phyloP scores from a whole-genome alignment of 2,113 vertebrate genomes.

The Urocitellus parryii region DNA sequence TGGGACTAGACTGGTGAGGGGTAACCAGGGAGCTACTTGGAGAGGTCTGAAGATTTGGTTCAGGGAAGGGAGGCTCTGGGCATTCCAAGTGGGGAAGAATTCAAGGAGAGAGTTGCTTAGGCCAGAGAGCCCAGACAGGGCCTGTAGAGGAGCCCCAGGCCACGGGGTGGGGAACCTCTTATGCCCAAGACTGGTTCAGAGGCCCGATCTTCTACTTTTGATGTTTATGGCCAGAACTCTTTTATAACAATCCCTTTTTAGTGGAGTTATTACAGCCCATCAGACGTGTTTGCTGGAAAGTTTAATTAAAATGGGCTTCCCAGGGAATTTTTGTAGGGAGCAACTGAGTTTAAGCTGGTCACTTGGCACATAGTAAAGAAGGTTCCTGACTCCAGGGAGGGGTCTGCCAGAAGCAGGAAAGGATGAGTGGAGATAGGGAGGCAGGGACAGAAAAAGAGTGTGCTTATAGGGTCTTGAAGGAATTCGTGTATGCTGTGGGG shows the following conservation, averaged over 20 bases:
- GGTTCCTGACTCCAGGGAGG: conserved; percentile 12
- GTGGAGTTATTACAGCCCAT: conserved; percentile 6
- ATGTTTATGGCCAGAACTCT: neutral
- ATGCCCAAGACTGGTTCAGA: neutral
- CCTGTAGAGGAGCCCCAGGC: neutral
- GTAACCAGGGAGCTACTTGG: neutral
- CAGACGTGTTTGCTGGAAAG: neutral
- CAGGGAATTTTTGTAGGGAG: conserved; percentile 31
- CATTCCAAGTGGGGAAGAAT: neutral
- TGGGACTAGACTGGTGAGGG: neutral
- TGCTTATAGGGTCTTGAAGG: neutral
- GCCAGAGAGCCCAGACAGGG: neutral
- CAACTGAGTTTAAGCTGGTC: conserved; percentile 50
- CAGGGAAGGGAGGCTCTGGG: neutral
- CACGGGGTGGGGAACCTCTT: rapidly evolving
- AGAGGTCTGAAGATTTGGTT: neutral
- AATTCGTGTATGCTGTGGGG: neutral
- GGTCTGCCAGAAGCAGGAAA: neutral
- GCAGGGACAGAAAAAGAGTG: neutral
- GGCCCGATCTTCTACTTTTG: neutral
- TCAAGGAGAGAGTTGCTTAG: neutral
- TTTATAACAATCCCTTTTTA: neutral
- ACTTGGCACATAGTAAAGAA: conserved; percentile 3
- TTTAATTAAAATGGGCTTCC: conserved; percentile 65
- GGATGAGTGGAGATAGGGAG: neutral